These are phyloP conservation scores for Xiphias gladius DNA, from an alignment of 2,113 vertebrate species.

Conservation along the genomic window DNA sequence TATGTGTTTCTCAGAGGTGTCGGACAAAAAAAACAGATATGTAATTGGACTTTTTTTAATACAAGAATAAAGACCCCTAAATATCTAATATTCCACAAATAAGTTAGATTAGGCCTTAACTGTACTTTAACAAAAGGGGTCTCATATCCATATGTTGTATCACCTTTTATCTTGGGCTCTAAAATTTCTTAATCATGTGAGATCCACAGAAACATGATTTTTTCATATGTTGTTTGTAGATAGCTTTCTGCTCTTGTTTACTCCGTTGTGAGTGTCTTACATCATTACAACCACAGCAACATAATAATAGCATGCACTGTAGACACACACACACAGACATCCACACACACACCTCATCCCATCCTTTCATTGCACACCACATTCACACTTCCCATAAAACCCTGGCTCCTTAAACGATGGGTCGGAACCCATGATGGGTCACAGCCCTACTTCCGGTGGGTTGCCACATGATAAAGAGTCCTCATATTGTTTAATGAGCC, in stretches of 20 bases:
- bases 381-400: slow-evolving; percentile 85
- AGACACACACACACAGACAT: slow-evolving; percentile 59
- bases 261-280: slow-evolving; percentile 81
- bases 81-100: background rate
- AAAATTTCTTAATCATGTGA: slow-evolving; percentile 24
- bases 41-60: background rate
- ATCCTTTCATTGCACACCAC: slow-evolving; percentile 77
- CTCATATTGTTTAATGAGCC: slow-evolving; percentile 77
- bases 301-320: slow-evolving; percentile 82
- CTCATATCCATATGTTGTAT: background rate
- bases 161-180: background rate
- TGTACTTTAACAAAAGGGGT: background rate
- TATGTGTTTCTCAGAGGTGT: too few relatives aligned
- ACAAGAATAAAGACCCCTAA: background rate
- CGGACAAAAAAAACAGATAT: too few relatives aligned
- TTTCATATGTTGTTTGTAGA: slow-evolving; percentile 67
- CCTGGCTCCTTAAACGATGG: slow-evolving; percentile 73
- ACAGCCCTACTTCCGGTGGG: slow-evolving; percentile 70
- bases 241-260: slow-evolving; percentile 85
- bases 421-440: slow-evolving; percentile 70
- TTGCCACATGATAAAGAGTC: slow-evolving; percentile 83
- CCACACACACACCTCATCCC: slow-evolving; percentile 63
- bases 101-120: background rate
- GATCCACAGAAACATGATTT: slow-evolving; percentile 50
- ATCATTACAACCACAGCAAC: slow-evolving; percentile 82